Conservation (phyloP, 2,797 vertebrate species). For the Siniperca undulata region DNA sequence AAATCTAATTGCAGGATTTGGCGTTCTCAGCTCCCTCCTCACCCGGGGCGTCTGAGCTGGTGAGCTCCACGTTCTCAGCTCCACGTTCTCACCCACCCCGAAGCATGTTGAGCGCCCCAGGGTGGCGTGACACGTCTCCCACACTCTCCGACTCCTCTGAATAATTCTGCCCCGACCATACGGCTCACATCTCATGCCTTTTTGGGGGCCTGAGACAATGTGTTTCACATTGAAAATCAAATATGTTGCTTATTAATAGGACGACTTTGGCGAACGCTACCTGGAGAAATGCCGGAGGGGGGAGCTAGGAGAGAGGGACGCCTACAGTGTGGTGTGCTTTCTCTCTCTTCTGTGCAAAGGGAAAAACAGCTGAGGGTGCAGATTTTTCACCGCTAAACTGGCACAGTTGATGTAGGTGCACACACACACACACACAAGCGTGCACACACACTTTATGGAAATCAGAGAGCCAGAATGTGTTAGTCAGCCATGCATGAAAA, state of each 20-base stretch:
- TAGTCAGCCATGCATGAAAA: conserved; percentile 69
- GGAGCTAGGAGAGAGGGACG: conserved; percentile 63
- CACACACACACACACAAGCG: conserved; percentile 26
- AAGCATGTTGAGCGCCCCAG: conserved; percentile 79
- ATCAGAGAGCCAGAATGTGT: conserved; percentile 61
- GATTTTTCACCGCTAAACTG: conserved; percentile 81
- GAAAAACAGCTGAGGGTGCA: conserved; percentile 85
- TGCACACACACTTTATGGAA: conserved; percentile 64
- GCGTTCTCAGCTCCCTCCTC: conserved; percentile 64
- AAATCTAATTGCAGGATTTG: conserved; percentile 69
- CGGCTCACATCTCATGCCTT: conserved; percentile 59
- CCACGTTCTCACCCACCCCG: conserved; percentile 80
- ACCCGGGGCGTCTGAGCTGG: conserved; percentile 70
- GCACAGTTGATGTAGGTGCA: conserved; percentile 68
- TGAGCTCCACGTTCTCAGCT: conserved; percentile 72
- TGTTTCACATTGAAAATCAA: conserved; percentile 82
- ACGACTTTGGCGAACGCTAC: conserved; percentile 82
- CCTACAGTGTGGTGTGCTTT: conserved; percentile 59
- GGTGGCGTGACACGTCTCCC: conserved; percentile 82
- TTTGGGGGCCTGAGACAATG: conserved; percentile 71
- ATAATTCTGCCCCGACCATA: conserved; percentile 78
- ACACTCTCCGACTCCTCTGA: conserved; percentile 73
- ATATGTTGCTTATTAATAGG: conserved; percentile 90
- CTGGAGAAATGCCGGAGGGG: conserved; percentile 83
- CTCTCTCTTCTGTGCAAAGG: conserved; percentile 61